Evolutionary conservation across 2,888 invertebrate species (phyloP), one percentile per base, ranked within the genome.

Genomic region (Lottia gigantea): DNA sequence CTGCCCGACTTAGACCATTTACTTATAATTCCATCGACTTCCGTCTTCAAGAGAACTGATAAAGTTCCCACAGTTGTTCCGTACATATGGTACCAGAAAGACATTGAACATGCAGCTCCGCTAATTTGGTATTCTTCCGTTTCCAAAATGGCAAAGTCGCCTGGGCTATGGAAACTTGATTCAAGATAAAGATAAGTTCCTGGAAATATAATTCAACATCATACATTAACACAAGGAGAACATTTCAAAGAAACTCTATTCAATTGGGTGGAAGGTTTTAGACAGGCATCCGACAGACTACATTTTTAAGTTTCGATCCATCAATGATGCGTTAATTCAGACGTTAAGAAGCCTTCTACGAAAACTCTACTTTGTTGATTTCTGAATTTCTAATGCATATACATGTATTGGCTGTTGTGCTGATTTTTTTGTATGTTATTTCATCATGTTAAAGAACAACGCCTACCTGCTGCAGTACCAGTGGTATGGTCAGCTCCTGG

Each of bases 101-200:
- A 78, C 67, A 85, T 64, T 90, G 94, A 93, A 86, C 97, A 97
- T 25, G 94, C 94, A 79, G 94, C 93, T 82, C 93, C 93, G 86
- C 94, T 95, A 70, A 91, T 73, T 62, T 72, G 78, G 68, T 82
- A 81, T 0, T 75, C 47, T 47, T 74, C 66, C 16, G 78, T 80
- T 68, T 77, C 72, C 1, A 84, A 72, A 8, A 77, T 70, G 0
- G 82, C 80, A 23, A 71, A 69, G 74, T 79, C 70, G 46, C 79
- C 74, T 15, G 71, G 67, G 26, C 70, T 40, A 8, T 40, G 2
- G 40, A 11, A 40, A 40, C 40, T 40, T 40, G 40, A 40, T 40
- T 55, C 23, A 23, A 55, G 23, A 23, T 55, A 23, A 16, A 55
- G 19, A 55, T 55, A 55, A 6, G 19, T 55, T 8, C 55, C 55